A percentile compares a stretch with the other conserved stretches of the same genome.
Conservation (phyloP, 2,888 invertebrate genomes). For the Lepidochitona cinerea region DNA sequence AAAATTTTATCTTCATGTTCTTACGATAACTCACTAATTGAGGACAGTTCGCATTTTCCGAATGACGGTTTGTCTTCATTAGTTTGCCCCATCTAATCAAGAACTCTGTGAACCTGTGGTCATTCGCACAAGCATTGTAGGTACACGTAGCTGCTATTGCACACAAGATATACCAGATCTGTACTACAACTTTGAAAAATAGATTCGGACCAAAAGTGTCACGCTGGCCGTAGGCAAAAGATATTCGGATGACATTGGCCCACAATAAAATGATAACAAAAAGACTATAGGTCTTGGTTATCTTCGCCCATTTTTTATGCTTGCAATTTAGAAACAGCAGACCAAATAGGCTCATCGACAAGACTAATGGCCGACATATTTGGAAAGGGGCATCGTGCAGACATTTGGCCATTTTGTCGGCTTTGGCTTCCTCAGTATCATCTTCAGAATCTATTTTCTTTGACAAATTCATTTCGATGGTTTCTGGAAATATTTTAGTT, state of each 20-base stretch:
- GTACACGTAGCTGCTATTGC: background rate
- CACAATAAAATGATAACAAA: background rate
- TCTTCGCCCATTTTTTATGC: background rate
- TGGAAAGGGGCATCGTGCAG: too few relatives aligned
- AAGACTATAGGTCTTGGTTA: background rate
- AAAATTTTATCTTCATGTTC: background rate
- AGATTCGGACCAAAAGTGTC: background rate
- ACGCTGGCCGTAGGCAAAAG: background rate
- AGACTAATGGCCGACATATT: too few relatives aligned
- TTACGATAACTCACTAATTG: too few relatives aligned
- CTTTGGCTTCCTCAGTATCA: too few relatives aligned
- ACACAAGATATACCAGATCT: background rate
- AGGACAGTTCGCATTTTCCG: too few relatives aligned
- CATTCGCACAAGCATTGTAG: background rate
- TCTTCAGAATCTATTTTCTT: too few relatives aligned
- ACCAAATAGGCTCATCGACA: background rate
- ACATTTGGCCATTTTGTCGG: too few relatives aligned
- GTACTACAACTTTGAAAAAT: background rate
- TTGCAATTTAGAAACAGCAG: background rate
- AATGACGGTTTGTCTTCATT: background rate
- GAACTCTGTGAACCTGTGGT: background rate
- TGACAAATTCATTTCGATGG: too few relatives aligned
- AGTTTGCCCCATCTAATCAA: background rate
- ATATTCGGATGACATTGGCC: background rate
- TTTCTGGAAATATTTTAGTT: too few relatives aligned